Conservation (phyloP, 2,797 vertebrate genomes). For the Coregonus ussuriensis region DNA sequence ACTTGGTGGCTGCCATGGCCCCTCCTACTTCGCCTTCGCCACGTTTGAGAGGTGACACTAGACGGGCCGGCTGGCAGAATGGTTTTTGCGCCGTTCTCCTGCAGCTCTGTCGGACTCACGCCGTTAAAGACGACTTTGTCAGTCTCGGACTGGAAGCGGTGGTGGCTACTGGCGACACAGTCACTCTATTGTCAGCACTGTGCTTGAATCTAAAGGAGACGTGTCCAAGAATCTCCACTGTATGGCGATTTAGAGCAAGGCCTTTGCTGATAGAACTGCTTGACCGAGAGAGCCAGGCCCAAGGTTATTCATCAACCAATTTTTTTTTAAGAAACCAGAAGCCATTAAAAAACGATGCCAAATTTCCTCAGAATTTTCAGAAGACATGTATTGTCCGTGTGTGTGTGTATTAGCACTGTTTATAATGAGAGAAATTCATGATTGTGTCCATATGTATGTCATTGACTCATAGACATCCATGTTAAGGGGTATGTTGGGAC, state of each 20-base stretch:
- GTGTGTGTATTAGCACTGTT: conserved; percentile 71
- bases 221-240: conserved; percentile 21
- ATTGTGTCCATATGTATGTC: conserved; percentile 70
- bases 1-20: not conserved
- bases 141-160: conserved; percentile 37
- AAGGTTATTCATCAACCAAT: conserved; percentile 45
- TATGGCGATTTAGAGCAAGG: conserved; percentile 44
- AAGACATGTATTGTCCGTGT: conserved; percentile 51
- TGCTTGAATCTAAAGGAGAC: conserved; percentile 19
- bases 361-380: conserved; percentile 69
- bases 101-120: conserved; percentile 68
- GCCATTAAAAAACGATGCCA: conserved; percentile 79
- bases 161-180: conserved; percentile 25
- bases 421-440: conserved; percentile 65
- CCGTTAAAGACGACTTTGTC: conserved; percentile 33
- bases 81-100: conserved; percentile 62
- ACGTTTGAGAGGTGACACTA: conserved; percentile 45
- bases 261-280: conserved; percentile 54
- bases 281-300: conserved; percentile 50
- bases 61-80: conserved; percentile 53
- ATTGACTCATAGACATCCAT: conserved; percentile 60
- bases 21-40: conserved; percentile 17
- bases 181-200: conserved; percentile 41
- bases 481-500: conserved; percentile 56
- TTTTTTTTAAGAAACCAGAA: conserved; percentile 70